Evolutionary conservation across 2,888 invertebrate genomes (phyloP).

Genomic region (Tryphoninae sp.): DNA sequence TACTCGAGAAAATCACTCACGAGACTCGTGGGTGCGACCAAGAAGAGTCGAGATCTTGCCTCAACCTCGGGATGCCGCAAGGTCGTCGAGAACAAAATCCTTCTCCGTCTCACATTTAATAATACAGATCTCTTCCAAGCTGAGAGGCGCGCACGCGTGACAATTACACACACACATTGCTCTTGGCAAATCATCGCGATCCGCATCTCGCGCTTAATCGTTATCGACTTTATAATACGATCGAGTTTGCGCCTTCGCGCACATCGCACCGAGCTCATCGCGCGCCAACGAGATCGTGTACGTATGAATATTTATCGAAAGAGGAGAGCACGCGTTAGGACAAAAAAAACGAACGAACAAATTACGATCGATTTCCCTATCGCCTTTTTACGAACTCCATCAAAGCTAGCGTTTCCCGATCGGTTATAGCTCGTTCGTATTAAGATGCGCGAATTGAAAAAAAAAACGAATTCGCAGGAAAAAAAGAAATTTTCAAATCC

Average conservation of each 20-base stretch:
- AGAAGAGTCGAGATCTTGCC: conserved; percentile 52
- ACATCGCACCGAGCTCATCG: conserved; percentile 42
- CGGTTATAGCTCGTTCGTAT: neutral
- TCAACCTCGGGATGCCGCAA: conserved; percentile 54
- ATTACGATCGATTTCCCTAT: conserved; percentile 47
- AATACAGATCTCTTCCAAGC: conserved; percentile 7
- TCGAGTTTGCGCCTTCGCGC: conserved; percentile 9
- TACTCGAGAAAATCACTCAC: conserved; percentile 42
- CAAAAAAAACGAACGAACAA: neutral
- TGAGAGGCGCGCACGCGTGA: conserved; percentile 35
- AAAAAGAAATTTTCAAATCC: neutral
- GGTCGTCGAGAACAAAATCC: conserved; percentile 55
- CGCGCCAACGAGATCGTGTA: conserved; percentile 33
- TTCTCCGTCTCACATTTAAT: conserved; percentile 10
- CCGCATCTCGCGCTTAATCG: conserved; percentile 49
- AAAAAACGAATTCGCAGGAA: neutral
- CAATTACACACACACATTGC: conserved; percentile 44
- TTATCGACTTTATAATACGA: conserved; percentile 43
- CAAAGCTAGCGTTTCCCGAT: neutral
- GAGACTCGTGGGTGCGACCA: conserved; percentile 66
- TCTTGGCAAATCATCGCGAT: conserved; percentile 49
- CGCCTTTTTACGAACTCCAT: conserved; percentile 22
- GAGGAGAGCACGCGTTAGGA: conserved; percentile 34
- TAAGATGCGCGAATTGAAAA: neutral
- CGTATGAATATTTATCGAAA: conserved; percentile 55